phyloP scores from a whole-genome alignment of 35 echinoderm and acorn worm genomes.

The Anneissia japonica region DNA sequence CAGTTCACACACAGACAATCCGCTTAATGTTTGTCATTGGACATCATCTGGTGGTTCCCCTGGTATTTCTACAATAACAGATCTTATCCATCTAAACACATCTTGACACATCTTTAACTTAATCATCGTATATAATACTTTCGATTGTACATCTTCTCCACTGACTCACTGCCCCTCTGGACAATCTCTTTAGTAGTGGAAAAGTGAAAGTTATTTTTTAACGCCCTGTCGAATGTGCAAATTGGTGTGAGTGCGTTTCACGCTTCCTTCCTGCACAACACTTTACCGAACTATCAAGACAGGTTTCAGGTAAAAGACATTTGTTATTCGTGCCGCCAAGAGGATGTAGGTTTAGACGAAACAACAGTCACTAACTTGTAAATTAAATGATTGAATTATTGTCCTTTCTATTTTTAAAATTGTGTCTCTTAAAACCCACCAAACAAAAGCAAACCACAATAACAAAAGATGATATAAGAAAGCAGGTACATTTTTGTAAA shows the following conservation, averaged over 20 bases:
- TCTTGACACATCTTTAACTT: not conserved
- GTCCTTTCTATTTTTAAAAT: not conserved
- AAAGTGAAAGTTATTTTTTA: not conserved
- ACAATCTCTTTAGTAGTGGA: not conserved
- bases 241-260: not conserved
- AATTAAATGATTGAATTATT: not conserved
- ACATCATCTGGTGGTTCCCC: not conserved
- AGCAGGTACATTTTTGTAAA: no score
- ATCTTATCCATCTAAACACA: not conserved
- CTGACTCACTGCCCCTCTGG: not conserved
- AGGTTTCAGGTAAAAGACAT: not conserved
- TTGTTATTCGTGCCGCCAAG: not conserved
- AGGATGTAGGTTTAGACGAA: not conserved
- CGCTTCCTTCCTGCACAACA: not conserved
- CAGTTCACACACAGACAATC: not conserved
- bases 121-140: constrained; percentile 2
- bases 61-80: constrained; percentile 1
- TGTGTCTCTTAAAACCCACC: no score
- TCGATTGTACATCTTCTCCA: not conserved
- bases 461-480: no score
- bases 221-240: not conserved
- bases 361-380: not conserved
- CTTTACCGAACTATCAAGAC: not conserved
- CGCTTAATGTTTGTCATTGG: not conserved
- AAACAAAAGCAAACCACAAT: no score